Evolutionary conservation across 1,140 invertebrate genomes (phyloP).

Genomic region (Macrobrachium rosenbergii): DNA sequence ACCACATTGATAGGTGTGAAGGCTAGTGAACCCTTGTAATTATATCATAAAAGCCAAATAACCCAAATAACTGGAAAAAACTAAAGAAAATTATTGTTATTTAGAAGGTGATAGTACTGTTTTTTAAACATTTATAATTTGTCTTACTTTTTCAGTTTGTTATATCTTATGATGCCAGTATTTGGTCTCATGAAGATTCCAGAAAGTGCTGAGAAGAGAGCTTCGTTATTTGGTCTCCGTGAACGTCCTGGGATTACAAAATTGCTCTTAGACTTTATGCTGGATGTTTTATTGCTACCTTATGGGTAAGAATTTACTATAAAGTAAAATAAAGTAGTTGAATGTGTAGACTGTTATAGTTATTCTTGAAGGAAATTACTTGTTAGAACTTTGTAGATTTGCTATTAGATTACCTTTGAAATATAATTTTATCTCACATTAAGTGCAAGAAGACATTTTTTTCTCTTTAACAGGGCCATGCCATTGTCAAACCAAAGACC

Average conservation of each 20-base stretch:
- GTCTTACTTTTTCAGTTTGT: conserved; percentile 75
- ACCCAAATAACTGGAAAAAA: no score
- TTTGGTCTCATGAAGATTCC: conserved; percentile 81
- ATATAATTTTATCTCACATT: no score
- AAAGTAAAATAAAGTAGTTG: not conserved
- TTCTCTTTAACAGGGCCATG: conserved; percentile 42
- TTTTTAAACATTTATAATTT: no score
- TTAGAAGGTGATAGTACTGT: no score
- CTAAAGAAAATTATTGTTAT: no score
- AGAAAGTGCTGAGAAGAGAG: conserved; percentile 76
- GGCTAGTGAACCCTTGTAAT: no score
- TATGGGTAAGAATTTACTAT: conserved; percentile 77
- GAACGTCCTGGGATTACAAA: conserved; percentile 78
- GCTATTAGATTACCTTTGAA: no score
- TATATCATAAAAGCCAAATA: no score
- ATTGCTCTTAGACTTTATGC: conserved; percentile 82
- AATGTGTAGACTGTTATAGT: not conserved
- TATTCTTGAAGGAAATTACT: not conserved
- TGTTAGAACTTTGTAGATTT: no score
- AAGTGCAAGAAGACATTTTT: conserved; percentile 29
- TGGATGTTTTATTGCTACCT: conserved; percentile 87
- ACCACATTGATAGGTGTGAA: no score
- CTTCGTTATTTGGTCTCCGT: conserved; percentile 76
- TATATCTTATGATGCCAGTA: conserved; percentile 85
- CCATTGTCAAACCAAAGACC: conserved; percentile 42